Base-by-base conservation (phyloP, 2,888 invertebrate genomes). In the Acanthoscelides obtectus region DNA sequence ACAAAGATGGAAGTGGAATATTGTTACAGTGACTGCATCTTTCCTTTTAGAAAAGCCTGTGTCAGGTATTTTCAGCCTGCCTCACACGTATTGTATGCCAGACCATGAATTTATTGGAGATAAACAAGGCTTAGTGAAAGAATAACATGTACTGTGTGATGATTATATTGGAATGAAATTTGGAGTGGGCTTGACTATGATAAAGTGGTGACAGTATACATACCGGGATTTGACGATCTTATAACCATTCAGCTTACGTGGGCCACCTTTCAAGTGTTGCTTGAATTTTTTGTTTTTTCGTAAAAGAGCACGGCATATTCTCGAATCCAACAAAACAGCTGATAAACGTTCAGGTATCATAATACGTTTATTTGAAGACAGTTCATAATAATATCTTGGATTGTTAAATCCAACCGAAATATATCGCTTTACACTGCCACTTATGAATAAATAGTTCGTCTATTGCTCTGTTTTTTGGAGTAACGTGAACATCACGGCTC, bases 1-100 rank as follows among this genome's bases (percentile, higher is more conserved):
- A 69, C 69, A 68, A 69, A 70, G 64, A 70, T 22, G 70, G 64
- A 66, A 70, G 70, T 72, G 69, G 68, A 22, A 69, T 64, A 69
- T 69, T 69, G 69, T 64, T 45, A 45, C 45, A 45, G 45, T 45
- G 45, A 45, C 45, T 45, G 45, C 5, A 45, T 45, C 45, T 45
- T 45, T 45, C 45, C 45, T 45, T 45, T 45, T 17, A 12, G 45
- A 45, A n/a, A 45, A 45, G 45, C 45, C 12, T 45, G 45, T 12
- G 45, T 45, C 45, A 45, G 45, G 45, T 45, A 45, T 45, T 45
- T 45, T 45, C 45, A 45, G 45, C 17, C 45, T 45, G 17, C 17
- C 5, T 45, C 45, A 45, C 45, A 45, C 45, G 45, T 45, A 45
- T 45, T 45, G 5, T 45, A 45, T 45, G 17, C 12, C 17, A 45